These are phyloP conservation scores for Clarias laeviceps DNA, from an alignment of 2,797 vertebrate species.

Conservation along the genomic window DNA sequence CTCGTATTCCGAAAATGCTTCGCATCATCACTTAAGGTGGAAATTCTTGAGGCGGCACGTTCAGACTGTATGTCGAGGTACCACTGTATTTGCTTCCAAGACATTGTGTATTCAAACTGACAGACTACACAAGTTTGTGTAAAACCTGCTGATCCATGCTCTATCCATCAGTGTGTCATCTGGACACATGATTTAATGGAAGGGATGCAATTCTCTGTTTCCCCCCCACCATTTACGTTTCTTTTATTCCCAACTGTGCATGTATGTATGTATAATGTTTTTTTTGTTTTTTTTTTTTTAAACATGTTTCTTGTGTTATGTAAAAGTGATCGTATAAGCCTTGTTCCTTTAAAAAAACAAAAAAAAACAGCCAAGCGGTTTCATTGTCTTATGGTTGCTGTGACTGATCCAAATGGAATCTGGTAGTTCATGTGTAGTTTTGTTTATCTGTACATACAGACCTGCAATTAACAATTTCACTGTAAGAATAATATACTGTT, in stretches of 20 bases:
- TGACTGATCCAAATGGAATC: neutral
- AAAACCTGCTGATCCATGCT: neutral
- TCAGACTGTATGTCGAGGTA: too few relatives aligned
- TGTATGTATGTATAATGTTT: too few relatives aligned
- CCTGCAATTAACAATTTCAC: neutral
- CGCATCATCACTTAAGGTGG: too few relatives aligned
- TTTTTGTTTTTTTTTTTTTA: too few relatives aligned
- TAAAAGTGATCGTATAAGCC: too few relatives aligned
- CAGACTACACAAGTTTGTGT: neutral
- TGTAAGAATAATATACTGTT: neutral
- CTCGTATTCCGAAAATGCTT: too few relatives aligned
- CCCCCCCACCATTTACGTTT: too few relatives aligned
- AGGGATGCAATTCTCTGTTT: neutral
- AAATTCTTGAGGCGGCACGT: too few relatives aligned
- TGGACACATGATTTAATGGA: neutral
- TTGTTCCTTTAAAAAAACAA: too few relatives aligned
- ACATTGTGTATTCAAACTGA: neutral
- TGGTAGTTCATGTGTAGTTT: neutral
- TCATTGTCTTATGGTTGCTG: neutral
- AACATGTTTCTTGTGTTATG: too few relatives aligned
- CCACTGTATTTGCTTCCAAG: neutral
- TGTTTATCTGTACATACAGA: neutral
- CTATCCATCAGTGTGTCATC: neutral
- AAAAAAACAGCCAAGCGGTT: neutral
- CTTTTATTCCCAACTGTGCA: too few relatives aligned